Evolutionary conservation across 2,888 invertebrate species (phyloP).

Genomic region (Platynereis dumerilii): DNA sequence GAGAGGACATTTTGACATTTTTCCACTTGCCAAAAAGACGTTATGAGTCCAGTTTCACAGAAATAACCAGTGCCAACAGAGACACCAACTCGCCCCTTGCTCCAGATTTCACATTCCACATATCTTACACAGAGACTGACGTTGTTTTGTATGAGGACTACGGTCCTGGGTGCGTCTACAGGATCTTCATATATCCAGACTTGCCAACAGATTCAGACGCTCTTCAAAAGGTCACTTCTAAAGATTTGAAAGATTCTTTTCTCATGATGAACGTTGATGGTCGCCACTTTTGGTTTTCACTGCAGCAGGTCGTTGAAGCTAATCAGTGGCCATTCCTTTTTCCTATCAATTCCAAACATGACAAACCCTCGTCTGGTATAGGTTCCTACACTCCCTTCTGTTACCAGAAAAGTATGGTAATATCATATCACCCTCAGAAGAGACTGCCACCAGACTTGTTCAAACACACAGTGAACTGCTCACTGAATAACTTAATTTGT

Average conservation of each 20-base stretch:
- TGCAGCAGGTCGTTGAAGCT: constrained; percentile 34
- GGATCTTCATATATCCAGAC: constrained; percentile 36
- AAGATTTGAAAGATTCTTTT: constrained; percentile 25
- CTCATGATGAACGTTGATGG: constrained; percentile 31
- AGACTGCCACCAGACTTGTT: constrained; percentile 33
- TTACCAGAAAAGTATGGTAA: constrained; percentile 29
- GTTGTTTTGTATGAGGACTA: constrained; percentile 40
- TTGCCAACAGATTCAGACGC: constrained; percentile 29
- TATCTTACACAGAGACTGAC: constrained; percentile 26
- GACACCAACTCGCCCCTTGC: constrained; percentile 37
- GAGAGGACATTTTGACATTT: constrained; percentile 21
- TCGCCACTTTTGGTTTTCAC: constrained; percentile 18
- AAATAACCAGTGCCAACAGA: constrained; percentile 39
- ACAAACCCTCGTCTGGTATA: constrained; percentile 34
- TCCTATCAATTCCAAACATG: constrained; percentile 35
- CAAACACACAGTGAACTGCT: constrained; percentile 35
- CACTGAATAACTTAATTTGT: constrained; percentile 31
- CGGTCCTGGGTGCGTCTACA: constrained; percentile 36
- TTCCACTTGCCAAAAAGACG: constrained; percentile 29
- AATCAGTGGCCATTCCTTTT: constrained; percentile 34
- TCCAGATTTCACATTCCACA: constrained; percentile 43
- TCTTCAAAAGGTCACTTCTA: constrained; percentile 29
- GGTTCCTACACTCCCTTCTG: constrained; percentile 39
- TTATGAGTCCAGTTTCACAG: constrained; percentile 24
- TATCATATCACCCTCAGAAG: constrained; percentile 28